Evolutionary conservation across 2,888 invertebrate species (phyloP).

Genomic region (Phasia obesa): DNA sequence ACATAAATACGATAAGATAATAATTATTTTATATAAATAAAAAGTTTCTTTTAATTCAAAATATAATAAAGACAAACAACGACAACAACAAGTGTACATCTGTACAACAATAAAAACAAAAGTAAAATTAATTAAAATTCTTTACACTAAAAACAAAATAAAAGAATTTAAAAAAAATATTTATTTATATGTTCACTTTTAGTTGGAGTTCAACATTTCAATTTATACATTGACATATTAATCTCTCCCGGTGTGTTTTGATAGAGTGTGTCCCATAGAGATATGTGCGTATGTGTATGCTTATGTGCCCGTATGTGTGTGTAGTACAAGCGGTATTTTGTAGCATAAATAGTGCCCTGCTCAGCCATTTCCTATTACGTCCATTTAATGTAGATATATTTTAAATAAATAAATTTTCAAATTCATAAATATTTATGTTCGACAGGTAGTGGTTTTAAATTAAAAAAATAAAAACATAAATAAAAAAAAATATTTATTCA

Average conservation of each 20-base stretch:
- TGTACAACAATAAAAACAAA: background rate
- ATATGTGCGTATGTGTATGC: no score
- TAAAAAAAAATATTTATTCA: background rate
- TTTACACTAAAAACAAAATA: conserved; percentile 57
- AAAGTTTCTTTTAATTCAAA: conserved; percentile 53
- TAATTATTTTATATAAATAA: conserved; percentile 46
- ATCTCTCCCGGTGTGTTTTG: background rate
- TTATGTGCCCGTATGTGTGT: background rate
- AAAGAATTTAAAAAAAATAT: background rate
- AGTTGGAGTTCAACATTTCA: conserved; percentile 27
- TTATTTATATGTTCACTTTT: conserved; percentile 26
- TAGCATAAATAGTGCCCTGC: no score
- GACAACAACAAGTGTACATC: background rate
- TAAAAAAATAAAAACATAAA: background rate
- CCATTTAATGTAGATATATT: no score
- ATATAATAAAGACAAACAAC: conserved; percentile 17
- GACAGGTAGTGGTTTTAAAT: background rate
- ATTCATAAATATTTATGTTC: background rate
- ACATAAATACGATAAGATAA: conserved; percentile 55
- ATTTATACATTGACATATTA: background rate
- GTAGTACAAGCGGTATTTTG: no score
- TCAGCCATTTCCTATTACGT: no score
- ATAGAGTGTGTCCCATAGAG: no score
- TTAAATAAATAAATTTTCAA: background rate
- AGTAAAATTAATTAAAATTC: conserved; percentile 68